A percentile compares a stretch with the other conserved stretches of the same genome.
Evolutionary conservation across 2,888 invertebrate genomes (phyloP).

Genomic region (Drosophila nigricruria): DNA sequence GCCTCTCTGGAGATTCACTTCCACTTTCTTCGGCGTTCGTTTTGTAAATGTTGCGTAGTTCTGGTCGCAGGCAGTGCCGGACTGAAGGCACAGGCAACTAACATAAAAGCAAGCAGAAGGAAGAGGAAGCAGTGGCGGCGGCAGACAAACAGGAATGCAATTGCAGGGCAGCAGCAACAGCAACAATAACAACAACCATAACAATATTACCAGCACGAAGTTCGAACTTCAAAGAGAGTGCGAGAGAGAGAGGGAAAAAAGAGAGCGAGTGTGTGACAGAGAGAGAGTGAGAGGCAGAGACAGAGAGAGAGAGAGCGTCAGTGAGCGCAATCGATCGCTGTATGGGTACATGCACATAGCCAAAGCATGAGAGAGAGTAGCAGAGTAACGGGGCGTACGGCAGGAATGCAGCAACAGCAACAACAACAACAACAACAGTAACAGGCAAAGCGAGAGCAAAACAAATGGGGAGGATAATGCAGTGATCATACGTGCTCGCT

Average conservation of each 20-base stretch:
- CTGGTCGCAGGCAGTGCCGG: slow-evolving; percentile 52
- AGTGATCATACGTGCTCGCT: slow-evolving; percentile 23
- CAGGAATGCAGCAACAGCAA: slow-evolving; percentile 49
- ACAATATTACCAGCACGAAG: slow-evolving; percentile 16
- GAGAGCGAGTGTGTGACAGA: neutral
- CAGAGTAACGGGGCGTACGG: slow-evolving; percentile 56
- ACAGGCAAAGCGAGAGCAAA: slow-evolving; percentile 22
- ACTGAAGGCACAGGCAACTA: slow-evolving; percentile 27
- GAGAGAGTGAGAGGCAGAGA: neutral
- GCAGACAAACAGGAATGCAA: slow-evolving; percentile 77
- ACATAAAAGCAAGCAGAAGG: slow-evolving; percentile 31
- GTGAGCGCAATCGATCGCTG: slow-evolving; percentile 25
- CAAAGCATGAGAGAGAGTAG: slow-evolving; percentile 22
- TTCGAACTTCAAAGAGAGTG: slow-evolving; percentile 21
- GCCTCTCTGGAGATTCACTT: slow-evolving; percentile 66
- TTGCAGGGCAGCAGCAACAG: slow-evolving; percentile 69
- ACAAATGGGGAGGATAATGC: slow-evolving; percentile 60
- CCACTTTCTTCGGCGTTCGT: slow-evolving; percentile 83
- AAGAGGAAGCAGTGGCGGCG: slow-evolving; percentile 41
- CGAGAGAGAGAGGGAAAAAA: neutral
- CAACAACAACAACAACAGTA: slow-evolving; percentile 14
- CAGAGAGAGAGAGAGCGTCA: slow-evolving; percentile 4
- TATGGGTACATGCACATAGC: slow-evolving; percentile 6
- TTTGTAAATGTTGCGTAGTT: slow-evolving; percentile 83
- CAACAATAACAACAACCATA: slow-evolving; percentile 20